These are phyloP conservation scores for Hoplostethus mediterraneus DNA, from an alignment of 2,797 vertebrate species.

Conservation along the genomic window DNA sequence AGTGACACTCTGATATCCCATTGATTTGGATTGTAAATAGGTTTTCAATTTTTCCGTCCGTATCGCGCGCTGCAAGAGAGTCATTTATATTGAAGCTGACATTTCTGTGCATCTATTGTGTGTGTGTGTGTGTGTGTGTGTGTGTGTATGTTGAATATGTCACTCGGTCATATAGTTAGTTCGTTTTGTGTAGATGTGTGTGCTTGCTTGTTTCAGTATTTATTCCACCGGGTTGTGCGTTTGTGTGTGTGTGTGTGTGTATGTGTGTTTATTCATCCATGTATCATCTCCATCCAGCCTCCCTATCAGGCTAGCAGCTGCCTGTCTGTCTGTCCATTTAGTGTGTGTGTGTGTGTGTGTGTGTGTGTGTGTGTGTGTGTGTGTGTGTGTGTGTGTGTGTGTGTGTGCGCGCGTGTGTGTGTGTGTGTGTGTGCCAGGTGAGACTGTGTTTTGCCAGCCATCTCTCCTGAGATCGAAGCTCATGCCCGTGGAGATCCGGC, in stretches of 20 bases:
- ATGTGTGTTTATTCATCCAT: slow-evolving; percentile 70
- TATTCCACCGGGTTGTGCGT: slow-evolving; percentile 53
- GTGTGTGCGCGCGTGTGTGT: slow-evolving; percentile 12
- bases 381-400: slow-evolving; percentile 26
- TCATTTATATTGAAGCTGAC: slow-evolving; percentile 79
- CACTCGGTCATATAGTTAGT: slow-evolving; percentile 77
- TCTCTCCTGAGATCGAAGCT: slow-evolving; percentile 73
- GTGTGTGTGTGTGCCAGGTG: slow-evolving; percentile 67
- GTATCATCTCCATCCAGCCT: slow-evolving; percentile 68
- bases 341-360: slow-evolving; percentile 5
- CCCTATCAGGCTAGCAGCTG: slow-evolving; percentile 80
- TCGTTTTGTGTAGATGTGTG: slow-evolving; percentile 66
- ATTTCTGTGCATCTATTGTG: slow-evolving; percentile 54
- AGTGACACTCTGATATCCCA: slow-evolving; percentile 74
- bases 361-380: slow-evolving; percentile 10
- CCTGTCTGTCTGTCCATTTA: slow-evolving; percentile 68
- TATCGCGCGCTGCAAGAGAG: slow-evolving; percentile 54
- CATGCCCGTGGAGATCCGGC: slow-evolving; percentile 69
- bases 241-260: slow-evolving; percentile 26
- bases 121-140: slow-evolving; percentile 10
- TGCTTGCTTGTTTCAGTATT: slow-evolving; percentile 50
- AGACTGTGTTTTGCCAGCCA: slow-evolving; percentile 72
- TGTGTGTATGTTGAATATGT: slow-evolving; percentile 57
- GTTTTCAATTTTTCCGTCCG: slow-evolving; percentile 70
- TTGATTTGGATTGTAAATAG: slow-evolving; percentile 77